These are phyloP conservation scores for Drosophila kanapiae DNA, from an alignment of 1,140 invertebrate species.

Conservation along the genomic window DNA sequence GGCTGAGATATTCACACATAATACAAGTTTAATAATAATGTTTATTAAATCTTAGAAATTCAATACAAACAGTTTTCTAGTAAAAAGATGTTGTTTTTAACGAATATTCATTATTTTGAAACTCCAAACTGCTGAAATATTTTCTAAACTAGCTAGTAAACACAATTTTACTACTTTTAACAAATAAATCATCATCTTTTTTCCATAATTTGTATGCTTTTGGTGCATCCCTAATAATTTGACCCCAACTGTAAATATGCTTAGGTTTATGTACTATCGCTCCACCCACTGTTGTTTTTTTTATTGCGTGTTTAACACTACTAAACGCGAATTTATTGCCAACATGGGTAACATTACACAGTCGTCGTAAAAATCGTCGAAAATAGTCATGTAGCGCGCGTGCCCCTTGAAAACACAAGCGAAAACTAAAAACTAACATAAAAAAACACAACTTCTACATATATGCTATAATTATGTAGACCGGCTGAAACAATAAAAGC, in stretches of 20 bases:
- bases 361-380: conserved; percentile 73
- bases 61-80: no score
- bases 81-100: neutral
- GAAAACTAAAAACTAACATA: conserved; percentile 31
- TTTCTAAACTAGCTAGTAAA: neutral
- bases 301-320: conserved; percentile 83
- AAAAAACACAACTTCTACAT: conserved; percentile 31
- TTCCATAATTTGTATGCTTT: neutral
- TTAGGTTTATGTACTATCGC: conserved; percentile 12
- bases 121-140: neutral
- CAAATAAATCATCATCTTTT: neutral
- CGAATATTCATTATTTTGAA: neutral
- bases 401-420: conserved; percentile 35
- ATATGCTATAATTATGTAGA: conserved; percentile 65
- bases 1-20: neutral
- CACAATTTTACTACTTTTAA: no score
- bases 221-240: neutral
- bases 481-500: conserved; percentile 68
- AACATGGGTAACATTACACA: conserved; percentile 80
- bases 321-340: conserved; percentile 77
- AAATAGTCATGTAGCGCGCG: conserved; percentile 68
- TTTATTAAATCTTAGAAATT: no score
- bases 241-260: conserved; percentile 13
- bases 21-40: no score
- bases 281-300: conserved; percentile 31